Evolutionary conservation across 2,797 vertebrate genomes (phyloP), one percentile per base, ranked within the genome.

Genomic region (Macroramphosus scolopax): DNA sequence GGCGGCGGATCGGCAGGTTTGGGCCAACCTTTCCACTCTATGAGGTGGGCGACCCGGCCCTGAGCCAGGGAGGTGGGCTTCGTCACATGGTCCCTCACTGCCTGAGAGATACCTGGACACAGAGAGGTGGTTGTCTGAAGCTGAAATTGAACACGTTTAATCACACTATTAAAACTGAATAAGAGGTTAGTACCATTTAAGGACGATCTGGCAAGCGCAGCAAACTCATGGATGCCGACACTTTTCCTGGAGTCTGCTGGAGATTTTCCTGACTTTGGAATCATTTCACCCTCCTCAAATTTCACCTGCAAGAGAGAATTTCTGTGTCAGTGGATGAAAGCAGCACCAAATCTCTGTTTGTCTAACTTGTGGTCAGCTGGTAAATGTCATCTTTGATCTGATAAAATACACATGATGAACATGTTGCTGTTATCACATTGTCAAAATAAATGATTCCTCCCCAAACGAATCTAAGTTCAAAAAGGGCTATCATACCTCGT

Each of bases 21-120:
- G 60, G 95, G 95, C 96, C 96, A 98, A 37, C 96, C 95, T 80
- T 98, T 98, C 96, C 96, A 98, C 69, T 98, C 96, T 0, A 98
- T 98, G 71, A 98, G 94, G 85, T 98, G 96, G 52, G 96, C 96
- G 0, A 98, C 95, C 0, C 96, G 91, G 63, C 96, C 96, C 89
- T 98, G 96, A 8, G 95, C 96, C 93, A 98, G 95, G 26, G 95
- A 95, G 0, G 96, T 98, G 7, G 96, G 96, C 83, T 98, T 98
- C 0, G 96, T 98, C 80, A 98, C 95, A 68, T 98, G 96, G 78
- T 98, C 96, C 85, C 93, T 96, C 72, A 98, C 92, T 46, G 93
- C 96, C 88, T 98, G 96, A 0, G 96, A 98, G 87, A 98, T 96
- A 47, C 95, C 96, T 98, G 35, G n/a, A n/a, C 3, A 22, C 2